A percentile compares a stretch with the other conserved stretches of the same genome.
These are phyloP conservation scores for Thunnus thynnus DNA, from an alignment of 2,113 vertebrate genomes.

Conservation along the genomic window DNA sequence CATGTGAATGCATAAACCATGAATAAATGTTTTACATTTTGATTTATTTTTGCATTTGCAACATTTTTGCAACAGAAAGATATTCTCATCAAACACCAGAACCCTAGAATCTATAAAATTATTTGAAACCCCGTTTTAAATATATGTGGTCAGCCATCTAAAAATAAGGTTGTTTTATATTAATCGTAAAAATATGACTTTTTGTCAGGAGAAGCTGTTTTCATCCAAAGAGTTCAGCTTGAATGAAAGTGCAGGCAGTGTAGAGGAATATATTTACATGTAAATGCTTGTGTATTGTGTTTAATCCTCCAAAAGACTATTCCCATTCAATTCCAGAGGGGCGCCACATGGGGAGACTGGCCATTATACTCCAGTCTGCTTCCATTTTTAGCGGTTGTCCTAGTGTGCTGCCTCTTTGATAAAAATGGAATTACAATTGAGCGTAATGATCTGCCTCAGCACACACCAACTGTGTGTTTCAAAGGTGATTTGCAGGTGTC, in stretches of 20 bases:
- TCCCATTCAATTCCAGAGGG: constrained; percentile 19
- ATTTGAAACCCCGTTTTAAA: not conserved
- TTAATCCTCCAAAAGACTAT: constrained; percentile 40
- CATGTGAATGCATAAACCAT: not conserved
- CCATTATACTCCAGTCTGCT: constrained; percentile 16
- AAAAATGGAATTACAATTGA: constrained; percentile 17
- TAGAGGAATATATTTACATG: constrained; percentile 51
- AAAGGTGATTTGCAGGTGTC: constrained; percentile 4
- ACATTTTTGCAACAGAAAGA: not conserved
- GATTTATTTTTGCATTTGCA: not conserved
- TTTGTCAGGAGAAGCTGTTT: constrained; percentile 18
- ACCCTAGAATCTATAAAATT: not conserved
- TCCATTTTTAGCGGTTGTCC: constrained; percentile 25
- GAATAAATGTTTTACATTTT: not conserved
- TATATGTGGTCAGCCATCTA: not conserved
- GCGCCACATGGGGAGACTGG: not conserved
- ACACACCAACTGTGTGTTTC: not conserved
- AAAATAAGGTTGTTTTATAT: not conserved
- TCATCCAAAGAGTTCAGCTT: not conserved
- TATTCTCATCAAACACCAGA: not conserved
- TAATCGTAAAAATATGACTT: constrained; percentile 4
- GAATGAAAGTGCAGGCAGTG: constrained; percentile 22
- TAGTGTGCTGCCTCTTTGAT: constrained; percentile 17
- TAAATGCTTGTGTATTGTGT: constrained; percentile 43
- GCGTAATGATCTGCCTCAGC: not conserved